Conservation (phyloP, 2,797 vertebrate species). For the Garrulus glandarius region DNA sequence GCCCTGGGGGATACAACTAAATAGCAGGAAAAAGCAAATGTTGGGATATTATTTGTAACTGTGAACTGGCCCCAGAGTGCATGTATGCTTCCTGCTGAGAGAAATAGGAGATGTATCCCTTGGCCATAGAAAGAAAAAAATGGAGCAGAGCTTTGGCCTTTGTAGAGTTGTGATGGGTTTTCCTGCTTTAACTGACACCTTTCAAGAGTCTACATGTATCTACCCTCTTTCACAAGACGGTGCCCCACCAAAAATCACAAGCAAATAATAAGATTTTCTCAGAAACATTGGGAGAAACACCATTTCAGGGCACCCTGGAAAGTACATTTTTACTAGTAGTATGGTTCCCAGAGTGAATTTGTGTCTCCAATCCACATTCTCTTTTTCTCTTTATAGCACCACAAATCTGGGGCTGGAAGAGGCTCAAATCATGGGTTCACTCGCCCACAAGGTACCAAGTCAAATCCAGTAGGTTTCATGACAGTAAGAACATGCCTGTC, state of each 20-base stretch:
- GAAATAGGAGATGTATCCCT: not conserved
- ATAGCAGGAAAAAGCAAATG: not conserved
- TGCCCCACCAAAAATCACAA: not conserved
- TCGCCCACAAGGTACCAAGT: constrained; percentile 49
- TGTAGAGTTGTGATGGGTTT: not conserved
- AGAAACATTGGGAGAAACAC: not conserved
- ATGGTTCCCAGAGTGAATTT: not conserved
- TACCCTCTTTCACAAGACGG: not conserved
- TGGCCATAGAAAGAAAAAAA: not conserved
- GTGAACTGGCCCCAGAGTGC: not conserved
- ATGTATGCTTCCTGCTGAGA: not conserved
- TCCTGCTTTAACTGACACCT: not conserved
- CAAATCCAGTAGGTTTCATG: not conserved
- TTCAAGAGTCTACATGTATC: not conserved
- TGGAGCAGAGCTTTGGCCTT: not conserved
- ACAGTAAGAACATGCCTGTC: not conserved
- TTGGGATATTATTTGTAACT: not conserved
- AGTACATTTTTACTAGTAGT: not conserved
- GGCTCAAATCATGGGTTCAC: constrained; percentile 3
- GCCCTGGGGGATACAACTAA: not conserved
- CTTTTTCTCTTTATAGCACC: constrained; percentile 56
- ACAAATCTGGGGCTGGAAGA: constrained; percentile 31
- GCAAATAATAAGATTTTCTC: not conserved
- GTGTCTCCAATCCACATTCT: constrained; percentile 15
- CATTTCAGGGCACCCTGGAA: not conserved